phyloP scores from a whole-genome alignment of 1,140 invertebrate genomes.

The Mesaphorura yosii region DNA sequence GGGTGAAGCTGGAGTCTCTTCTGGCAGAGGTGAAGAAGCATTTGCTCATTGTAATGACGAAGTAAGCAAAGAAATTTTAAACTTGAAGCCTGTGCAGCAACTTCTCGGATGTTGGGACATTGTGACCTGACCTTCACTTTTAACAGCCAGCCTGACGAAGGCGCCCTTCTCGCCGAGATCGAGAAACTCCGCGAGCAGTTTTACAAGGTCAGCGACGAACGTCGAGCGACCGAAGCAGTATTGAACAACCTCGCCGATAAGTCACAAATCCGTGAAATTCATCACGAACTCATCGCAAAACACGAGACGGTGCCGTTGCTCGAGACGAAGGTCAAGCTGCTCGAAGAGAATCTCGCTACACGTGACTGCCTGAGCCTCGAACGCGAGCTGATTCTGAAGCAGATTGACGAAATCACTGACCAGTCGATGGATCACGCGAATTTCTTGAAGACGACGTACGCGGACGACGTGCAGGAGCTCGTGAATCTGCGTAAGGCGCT shows the following conservation, averaged over 20 bases:
- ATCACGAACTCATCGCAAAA: slow-evolving; percentile 20
- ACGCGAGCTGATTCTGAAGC: slow-evolving; percentile 17
- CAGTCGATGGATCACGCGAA: slow-evolving; percentile 12
- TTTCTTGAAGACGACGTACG: slow-evolving; percentile 19
- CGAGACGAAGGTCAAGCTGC: slow-evolving; percentile 9
- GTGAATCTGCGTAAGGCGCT: slow-evolving; percentile 15
- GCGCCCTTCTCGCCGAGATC: slow-evolving; percentile 8
- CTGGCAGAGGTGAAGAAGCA: slow-evolving; percentile 21
- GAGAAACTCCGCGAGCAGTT: slow-evolving; percentile 21
- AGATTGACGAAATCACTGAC: slow-evolving; percentile 17
- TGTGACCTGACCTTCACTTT: background rate
- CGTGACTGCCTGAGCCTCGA: slow-evolving; percentile 18
- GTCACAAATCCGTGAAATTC: slow-evolving; percentile 10
- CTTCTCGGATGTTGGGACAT: background rate
- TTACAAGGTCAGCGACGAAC: slow-evolving; percentile 14
- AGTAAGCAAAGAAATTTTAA: slow-evolving; percentile 15
- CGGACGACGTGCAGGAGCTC: slow-evolving; percentile 11
- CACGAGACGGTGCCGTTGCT: slow-evolving; percentile 16
- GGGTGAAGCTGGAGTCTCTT: slow-evolving; percentile 12
- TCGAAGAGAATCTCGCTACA: slow-evolving; percentile 19
- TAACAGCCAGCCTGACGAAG: slow-evolving; percentile 25
- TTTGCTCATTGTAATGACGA: slow-evolving; percentile 15
- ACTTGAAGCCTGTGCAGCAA: background rate
- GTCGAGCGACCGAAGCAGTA: slow-evolving; percentile 17
- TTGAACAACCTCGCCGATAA: slow-evolving; percentile 15